Percentiles rank a stretch among this genome's conserved stretches.
Conservation (phyloP, 2,113 vertebrate species). For the Indri indri region DNA sequence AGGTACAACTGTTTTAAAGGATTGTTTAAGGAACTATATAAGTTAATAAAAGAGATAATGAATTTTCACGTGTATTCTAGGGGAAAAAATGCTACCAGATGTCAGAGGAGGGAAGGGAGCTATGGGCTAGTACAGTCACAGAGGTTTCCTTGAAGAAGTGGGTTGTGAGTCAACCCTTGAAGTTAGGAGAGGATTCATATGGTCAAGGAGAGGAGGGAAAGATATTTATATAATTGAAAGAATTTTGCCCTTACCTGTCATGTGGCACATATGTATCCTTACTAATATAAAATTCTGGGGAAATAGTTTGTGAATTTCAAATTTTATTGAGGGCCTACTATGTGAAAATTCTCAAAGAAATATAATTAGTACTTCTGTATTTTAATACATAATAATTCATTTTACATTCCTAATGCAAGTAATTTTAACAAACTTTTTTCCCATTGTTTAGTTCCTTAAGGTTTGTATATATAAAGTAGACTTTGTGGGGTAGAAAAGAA, state of each 20-base stretch:
- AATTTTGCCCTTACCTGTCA: neutral
- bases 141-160: neutral
- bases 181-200: neutral
- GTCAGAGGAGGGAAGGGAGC: neutral
- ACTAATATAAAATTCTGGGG: neutral
- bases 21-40: neutral
- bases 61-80: neutral
- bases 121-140: neutral
- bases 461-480: neutral
- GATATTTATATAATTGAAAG: neutral
- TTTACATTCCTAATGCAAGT: slow-evolving; percentile 10
- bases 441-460: neutral
- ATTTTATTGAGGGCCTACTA: neutral
- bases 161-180: neutral
- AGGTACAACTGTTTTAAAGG: neutral
- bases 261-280: neutral
- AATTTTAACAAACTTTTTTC: slow-evolving; percentile 15
- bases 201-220: neutral
- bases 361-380: neutral
- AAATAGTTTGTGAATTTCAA: slow-evolving; percentile 13
- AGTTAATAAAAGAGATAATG: neutral
- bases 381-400: neutral
- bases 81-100: neutral
- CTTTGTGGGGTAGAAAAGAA: slow-evolving; percentile 4
- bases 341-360: neutral